Base-by-base conservation (phyloP, 2,797 vertebrate genomes). In the Buceros bicornis region DNA sequence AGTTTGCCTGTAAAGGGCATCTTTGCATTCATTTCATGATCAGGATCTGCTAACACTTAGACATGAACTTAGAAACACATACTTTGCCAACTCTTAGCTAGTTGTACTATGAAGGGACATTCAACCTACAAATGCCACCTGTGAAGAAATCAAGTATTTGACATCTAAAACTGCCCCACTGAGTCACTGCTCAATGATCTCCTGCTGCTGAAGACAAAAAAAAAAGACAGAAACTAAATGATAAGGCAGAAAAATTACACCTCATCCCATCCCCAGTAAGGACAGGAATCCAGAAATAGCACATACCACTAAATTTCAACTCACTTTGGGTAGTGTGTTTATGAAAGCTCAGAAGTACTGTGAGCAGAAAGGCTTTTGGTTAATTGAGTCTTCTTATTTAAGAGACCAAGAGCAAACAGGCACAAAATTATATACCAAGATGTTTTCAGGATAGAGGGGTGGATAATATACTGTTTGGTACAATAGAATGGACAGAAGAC, bases 241-340 rank as follows among this genome's bases (percentile, higher is more conserved):
- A 6, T 70, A 79, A 64, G 16, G 31, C 33, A 85, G 29, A 51
- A 28, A 31, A 62, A 37, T 31, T 45, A 83, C 17, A 58, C 8
- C 5, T 26, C 6, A 56, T 6, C 0, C 13, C 17, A 56, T 7
- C 15, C 4, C 3, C 25, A 37, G 4, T 18, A 74, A 31, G 21
- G 58, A 11, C 54, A 66, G 20, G 22, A 53, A 74, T 61, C 8
- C 29, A 67, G 29, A 83, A 85, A n/a, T 2, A 76, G 16, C 14
- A 53, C 0, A 0, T 5, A 83, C 25, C 21, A 14, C 33, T 82
- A 26, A 56, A 69, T 76, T 42, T 64, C 79, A 70, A 4, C 50
- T 51, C 69, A 84, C 2, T 0, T 42, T 7, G 42, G 7, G n/a
- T 16, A 64, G 2, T 2, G 13, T 33, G 26, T 7, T 82, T 19